Conservation (phyloP, 1,140 invertebrate genomes). For the Caenorhabditis tropicalis region DNA sequence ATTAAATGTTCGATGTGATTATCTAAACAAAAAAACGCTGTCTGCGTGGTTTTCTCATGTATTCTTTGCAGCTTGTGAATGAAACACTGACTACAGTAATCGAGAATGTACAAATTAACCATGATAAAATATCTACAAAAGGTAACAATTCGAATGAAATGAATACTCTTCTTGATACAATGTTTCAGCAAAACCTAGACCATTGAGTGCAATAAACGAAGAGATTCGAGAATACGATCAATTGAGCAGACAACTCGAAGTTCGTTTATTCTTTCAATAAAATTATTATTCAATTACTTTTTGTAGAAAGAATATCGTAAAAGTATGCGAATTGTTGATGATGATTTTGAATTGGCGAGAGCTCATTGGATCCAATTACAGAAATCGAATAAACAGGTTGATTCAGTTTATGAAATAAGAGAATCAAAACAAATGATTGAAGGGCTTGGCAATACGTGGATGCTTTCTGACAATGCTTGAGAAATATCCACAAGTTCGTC, state of each 20-base stretch:
- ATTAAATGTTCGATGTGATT: slow-evolving; percentile 13
- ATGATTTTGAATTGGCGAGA: slow-evolving; percentile 58
- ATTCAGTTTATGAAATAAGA: slow-evolving; percentile 5
- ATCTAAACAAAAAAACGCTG: neutral
- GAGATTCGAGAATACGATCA: slow-evolving; percentile 22
- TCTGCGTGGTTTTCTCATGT: neutral
- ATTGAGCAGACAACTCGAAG: slow-evolving; percentile 17
- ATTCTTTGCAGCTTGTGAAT: slow-evolving; percentile 42
- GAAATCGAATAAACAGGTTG: slow-evolving; percentile 68
- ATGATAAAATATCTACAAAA: slow-evolving; percentile 36
- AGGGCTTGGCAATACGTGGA: slow-evolving; percentile 61
- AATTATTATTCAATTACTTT: neutral
- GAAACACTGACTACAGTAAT: slow-evolving; percentile 48
- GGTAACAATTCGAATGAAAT: neutral
- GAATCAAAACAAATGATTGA: neutral
- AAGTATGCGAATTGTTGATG: slow-evolving; percentile 38
- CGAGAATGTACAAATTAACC: neutral
- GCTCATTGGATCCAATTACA: slow-evolving; percentile 70
- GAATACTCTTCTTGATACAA: neutral
- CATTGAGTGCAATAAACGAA: slow-evolving; percentile 7
- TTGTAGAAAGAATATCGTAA: slow-evolving; percentile 29
- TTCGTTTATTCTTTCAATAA: neutral
- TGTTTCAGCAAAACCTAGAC: slow-evolving; percentile 49
- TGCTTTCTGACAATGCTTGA: slow-evolving; percentile 64
- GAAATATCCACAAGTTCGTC: slow-evolving; percentile 65